Evolutionary conservation across 2,113 vertebrate species (phyloP).

Genomic region (Lepisosteus osseus): DNA sequence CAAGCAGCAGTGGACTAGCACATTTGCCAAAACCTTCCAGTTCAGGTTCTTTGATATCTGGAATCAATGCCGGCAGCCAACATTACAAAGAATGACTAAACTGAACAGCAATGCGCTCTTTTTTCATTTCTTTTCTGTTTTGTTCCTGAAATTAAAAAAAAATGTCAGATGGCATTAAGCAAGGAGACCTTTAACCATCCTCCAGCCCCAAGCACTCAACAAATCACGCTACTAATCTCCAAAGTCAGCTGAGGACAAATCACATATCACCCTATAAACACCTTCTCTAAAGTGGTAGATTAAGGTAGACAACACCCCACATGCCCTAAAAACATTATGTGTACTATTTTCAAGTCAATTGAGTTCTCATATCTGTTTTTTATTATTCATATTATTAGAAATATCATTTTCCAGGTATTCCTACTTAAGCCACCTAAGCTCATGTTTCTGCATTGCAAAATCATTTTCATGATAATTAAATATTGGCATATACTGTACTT

Average conservation of each 20-base stretch:
- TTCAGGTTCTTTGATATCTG: background rate
- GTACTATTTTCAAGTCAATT: too few relatives aligned
- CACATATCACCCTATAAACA: background rate
- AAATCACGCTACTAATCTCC: background rate
- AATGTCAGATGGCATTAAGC: slow-evolving; percentile 24
- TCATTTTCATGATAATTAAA: too few relatives aligned
- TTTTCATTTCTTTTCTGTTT: slow-evolving; percentile 32
- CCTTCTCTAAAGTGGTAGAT: too few relatives aligned
- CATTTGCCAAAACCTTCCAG: background rate
- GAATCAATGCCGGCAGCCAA: background rate
- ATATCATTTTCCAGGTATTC: too few relatives aligned
- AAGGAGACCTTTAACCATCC: slow-evolving; percentile 11
- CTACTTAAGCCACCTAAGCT: too few relatives aligned
- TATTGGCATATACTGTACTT: too few relatives aligned
- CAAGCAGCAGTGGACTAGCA: too few relatives aligned
- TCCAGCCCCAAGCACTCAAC: background rate
- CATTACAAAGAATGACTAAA: slow-evolving; percentile 23
- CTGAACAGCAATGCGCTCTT: slow-evolving; percentile 8
- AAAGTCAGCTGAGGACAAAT: slow-evolving; percentile 32
- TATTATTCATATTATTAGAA: too few relatives aligned
- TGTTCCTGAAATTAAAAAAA: slow-evolving; percentile 37
- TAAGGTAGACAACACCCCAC: too few relatives aligned
- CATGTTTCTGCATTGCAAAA: too few relatives aligned
- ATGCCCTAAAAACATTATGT: too few relatives aligned
- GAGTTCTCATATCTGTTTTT: too few relatives aligned